Base-by-base conservation (phyloP, 2,113 vertebrate genomes). In the Semicossyphus pulcher region DNA sequence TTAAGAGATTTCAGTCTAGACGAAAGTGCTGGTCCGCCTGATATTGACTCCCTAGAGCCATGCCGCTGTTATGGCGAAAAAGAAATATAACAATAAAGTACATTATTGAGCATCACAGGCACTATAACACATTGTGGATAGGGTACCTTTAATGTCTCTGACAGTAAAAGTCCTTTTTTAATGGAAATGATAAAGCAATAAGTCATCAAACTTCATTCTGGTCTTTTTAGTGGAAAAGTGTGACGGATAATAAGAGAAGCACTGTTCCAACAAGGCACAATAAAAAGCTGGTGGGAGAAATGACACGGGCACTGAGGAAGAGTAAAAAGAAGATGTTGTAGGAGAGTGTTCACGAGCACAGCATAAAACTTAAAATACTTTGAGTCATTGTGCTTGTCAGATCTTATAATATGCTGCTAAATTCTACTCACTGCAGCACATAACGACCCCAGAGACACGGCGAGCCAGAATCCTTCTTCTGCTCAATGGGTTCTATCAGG, bases 201-300 rank as follows among this genome's bases (percentile, higher is more conserved):
- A 73, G 67, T 74, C 52, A 80, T 79, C 58, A 52, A 10, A 76
- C 49, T 78, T 77, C 39, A 78, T 70, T 71, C 36, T 70, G 60
- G 37, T 79, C 47, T 77, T 86, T n/a, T 84, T 49, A 74, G 36
- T 76, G 57, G 69, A 71, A 69, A 74, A 49, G 51, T 72, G 60
- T 76, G 61, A 81, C 47, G 65, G 31, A 25, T 59, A 64, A 79
- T 77, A 71, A 78, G 28, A 48, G 56, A 64, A 52, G 29, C 45
- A 63, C 21, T 29, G 26, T 78, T 25, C 73, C 32, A 28, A 49
- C 66, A 61, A 18, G 42, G 48, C 53, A 74, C 62, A 78, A 71
- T 82, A 69, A 63, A 69, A 63, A 78, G 49, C 63, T 5, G 34
- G 37, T 62, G 41, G 64, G 28, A 2, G 49, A 75, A 67, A 66